Percentiles rank a stretch among this genome's conserved stretches.
Conservation (phyloP, 2,113 vertebrate genomes). For the Harpagus bidentatus region DNA sequence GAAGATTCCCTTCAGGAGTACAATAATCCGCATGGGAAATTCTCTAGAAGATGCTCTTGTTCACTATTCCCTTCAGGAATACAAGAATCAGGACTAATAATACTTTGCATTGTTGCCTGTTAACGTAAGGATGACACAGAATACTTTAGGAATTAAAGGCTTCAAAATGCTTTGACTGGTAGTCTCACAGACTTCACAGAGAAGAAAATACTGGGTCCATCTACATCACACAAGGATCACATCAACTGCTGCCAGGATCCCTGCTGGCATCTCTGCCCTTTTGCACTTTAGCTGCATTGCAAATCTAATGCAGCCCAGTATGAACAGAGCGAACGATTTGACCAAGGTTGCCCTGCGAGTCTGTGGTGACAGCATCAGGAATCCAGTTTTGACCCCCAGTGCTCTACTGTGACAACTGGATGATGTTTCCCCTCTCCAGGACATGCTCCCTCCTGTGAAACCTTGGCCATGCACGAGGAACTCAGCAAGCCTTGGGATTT, state of each 20-base stretch:
- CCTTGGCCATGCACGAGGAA: background rate
- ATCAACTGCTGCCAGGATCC: background rate
- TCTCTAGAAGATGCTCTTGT: background rate
- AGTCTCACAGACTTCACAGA: background rate
- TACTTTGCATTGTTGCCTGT: background rate
- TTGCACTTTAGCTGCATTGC: background rate
- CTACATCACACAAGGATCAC: background rate
- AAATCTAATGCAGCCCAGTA: background rate
- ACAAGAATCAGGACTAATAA: background rate
- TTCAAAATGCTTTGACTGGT: background rate
- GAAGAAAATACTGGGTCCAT: background rate
- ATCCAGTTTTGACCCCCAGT: background rate
- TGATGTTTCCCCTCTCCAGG: background rate
- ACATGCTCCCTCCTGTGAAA: background rate
- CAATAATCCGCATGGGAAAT: background rate
- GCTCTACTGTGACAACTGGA: background rate
- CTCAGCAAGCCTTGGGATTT: background rate
- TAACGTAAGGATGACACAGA: background rate
- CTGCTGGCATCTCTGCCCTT: background rate
- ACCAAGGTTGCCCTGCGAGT: background rate
- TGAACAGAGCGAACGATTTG: accelerated
- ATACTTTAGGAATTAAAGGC: background rate
- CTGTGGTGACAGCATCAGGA: background rate
- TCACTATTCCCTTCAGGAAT: background rate
- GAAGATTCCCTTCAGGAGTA: background rate